Evolutionary conservation across 1,140 invertebrate genomes (phyloP), one percentile per base, ranked within the genome.

Genomic region (Eriocheir sinensis): DNA sequence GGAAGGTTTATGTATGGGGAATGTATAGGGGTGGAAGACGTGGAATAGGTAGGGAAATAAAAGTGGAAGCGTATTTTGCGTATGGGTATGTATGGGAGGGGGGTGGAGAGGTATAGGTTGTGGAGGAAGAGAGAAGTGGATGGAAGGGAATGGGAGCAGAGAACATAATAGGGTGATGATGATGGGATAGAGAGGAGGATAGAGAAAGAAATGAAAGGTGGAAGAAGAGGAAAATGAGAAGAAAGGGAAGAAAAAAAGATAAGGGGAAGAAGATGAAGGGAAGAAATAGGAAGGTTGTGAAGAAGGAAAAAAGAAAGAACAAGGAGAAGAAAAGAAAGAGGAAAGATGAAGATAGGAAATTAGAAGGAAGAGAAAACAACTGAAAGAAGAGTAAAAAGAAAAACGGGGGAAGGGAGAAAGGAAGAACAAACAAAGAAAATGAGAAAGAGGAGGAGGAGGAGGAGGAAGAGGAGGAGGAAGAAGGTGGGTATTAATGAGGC

Each of bases 181-280:
- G 2, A n/a, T 72, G n/a, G 48, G 60, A n/a, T 6, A 1, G 30
- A 36, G 83, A 86, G 27, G 60, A 72, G n/a, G 60, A 72, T 15
- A 72, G 12, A 72, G 60, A 72, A n/a, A n/a, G 60, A 72, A 72
- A 72, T n/a, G n/a, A 72, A n/a, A n/a, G 60, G n/a, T n/a, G 60
- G 27, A 81, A n/a, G 9, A 21, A 32, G 83, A 86, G 83, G 9
- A 36, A 15, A 34, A 86, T 30, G 83, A 86, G 34, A 36, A 21
- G 27, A n/a, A 38, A 32, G 80, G n/a, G n/a, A n/a, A 27, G 27
- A 30, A 27, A 36, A 3, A 30, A 36, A 38, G 32, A 36, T 3
- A 85, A 85, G 21, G 30, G 21, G n/a, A 30, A 40, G 81, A 12
- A 27, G 9, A 40, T 9, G 21, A 12, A 41, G 0, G 17, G 27